phyloP scores from a whole-genome alignment of 2,113 vertebrate species.

The Microtus richardsoni region DNA sequence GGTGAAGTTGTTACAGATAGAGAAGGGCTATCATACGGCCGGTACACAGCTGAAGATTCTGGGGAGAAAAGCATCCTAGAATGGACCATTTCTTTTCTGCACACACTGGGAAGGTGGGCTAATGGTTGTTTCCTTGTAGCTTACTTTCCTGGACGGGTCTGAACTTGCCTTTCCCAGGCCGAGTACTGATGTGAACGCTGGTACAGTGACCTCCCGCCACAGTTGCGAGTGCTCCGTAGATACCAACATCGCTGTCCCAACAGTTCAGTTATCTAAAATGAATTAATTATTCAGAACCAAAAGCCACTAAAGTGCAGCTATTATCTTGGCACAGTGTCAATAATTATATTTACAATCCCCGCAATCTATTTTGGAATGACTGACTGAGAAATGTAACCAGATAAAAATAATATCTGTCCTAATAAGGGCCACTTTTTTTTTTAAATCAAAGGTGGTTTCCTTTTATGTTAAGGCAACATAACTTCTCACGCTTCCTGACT shows the following conservation, averaged over 20 bases:
- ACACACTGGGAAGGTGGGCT: not conserved
- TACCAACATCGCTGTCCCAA: constrained; percentile 31
- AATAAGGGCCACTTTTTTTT: constrained; percentile 58
- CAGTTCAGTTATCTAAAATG: constrained; percentile 56
- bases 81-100: not conserved
- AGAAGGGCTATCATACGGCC: not conserved
- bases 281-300: constrained; percentile 68
- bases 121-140: constrained; percentile 15
- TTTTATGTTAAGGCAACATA: constrained; percentile 80
- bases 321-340: constrained; percentile 35
- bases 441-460: constrained; percentile 71
- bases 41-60: not conserved
- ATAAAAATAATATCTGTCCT: constrained; percentile 65
- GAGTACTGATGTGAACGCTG: constrained; percentile 37
- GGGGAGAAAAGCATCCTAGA: not conserved
- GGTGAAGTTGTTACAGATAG: not conserved
- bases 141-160: not conserved
- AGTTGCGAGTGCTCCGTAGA: constrained; percentile 28
- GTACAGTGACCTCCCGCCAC: not conserved
- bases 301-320: constrained; percentile 4
- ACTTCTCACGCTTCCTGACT: constrained; percentile 72
- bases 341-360: constrained; percentile 69
- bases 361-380: constrained; percentile 46
- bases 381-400: constrained; percentile 55
- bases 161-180: not conserved